Conservation (phyloP, 2,888 invertebrate species). For the Cantharis lateralis region DNA sequence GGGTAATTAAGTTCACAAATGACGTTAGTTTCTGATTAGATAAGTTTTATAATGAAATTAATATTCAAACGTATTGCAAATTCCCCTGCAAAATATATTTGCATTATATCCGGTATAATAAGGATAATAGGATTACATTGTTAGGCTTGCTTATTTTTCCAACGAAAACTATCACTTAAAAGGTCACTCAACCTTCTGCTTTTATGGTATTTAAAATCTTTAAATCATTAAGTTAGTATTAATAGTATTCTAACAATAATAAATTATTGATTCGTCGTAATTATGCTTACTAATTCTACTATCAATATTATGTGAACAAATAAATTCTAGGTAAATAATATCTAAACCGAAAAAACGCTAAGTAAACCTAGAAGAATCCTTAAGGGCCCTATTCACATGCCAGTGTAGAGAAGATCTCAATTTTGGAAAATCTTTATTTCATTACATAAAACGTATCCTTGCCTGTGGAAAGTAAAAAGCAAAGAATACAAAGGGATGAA, state of each 20-base stretch:
- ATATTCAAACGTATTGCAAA: not conserved
- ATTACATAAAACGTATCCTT: too few relatives aligned
- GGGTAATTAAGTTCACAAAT: not conserved
- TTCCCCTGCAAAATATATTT: not conserved
- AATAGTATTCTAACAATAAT: not conserved
- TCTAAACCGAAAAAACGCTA: too few relatives aligned
- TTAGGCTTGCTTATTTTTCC: not conserved
- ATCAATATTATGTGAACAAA: not conserved
- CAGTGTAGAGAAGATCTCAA: too few relatives aligned
- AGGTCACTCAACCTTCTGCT: not conserved
- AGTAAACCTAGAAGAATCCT: too few relatives aligned
- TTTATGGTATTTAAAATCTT: not conserved
- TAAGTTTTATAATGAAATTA: not conserved
- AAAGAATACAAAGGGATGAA: too few relatives aligned
- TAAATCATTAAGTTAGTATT: not conserved
- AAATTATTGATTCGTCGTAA: not conserved
- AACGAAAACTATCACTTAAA: not conserved
- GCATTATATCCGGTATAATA: not conserved
- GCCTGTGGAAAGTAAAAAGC: too few relatives aligned
- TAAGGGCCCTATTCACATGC: too few relatives aligned
- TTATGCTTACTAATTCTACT: not conserved
- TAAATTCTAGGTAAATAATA: too few relatives aligned
- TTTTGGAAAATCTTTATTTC: too few relatives aligned
- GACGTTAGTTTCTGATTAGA: not conserved
- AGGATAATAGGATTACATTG: not conserved